Base-by-base conservation (phyloP, 2,888 invertebrate species). In the Malthinus flaveolus region DNA sequence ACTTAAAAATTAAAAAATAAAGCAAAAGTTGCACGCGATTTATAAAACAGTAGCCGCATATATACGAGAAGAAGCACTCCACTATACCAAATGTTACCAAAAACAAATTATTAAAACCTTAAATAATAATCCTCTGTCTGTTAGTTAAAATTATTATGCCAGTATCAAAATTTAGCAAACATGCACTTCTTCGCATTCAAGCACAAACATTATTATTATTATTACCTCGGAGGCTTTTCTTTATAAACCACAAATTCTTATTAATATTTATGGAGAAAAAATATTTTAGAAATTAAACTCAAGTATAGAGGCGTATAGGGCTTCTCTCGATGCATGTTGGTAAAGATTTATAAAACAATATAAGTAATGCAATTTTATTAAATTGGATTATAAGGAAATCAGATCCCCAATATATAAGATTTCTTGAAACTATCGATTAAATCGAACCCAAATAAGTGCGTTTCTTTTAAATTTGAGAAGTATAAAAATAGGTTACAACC, bases 291-390 rank as follows among this genome's bases (percentile, higher is more conserved):
- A 32, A 33, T 45, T 31, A 47, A 32, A 37, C 31, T 12, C 23
- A 35, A 35, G 9, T 23, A 53, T 10, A 13, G 15, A 35, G n/a
- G 32, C 11, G 31, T 31, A 45, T 52, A 51, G n/a, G 59, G 59
- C 49, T 59, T 59, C 23, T 23, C 59, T 44, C 52, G 10, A 31
- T 42, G 33, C 48, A 15, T 13, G 34, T 49, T 35, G 47, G 35
- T 42, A 13, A 47, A 57, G 56, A 64, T 64, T 64, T 61, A 61
- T 23, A 23, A 23, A 23, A 64, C 60, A 62, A 60, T 63, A 61
- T 53, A 61, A 63, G 58, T 67, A 67, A 67, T 67, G 67, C 66
- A 66, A 67, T 67, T 67, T 65, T 55, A 58, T 58, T 44, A 66
- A 67, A 67, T 67, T 67, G 67, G 67, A 67, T 67, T 67, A 61